Percentiles rank a stretch among this genome's conserved stretches.
These are phyloP conservation scores for Copidosoma floridanum DNA, from an alignment of 1,140 invertebrate genomes.

Conservation along the genomic window DNA sequence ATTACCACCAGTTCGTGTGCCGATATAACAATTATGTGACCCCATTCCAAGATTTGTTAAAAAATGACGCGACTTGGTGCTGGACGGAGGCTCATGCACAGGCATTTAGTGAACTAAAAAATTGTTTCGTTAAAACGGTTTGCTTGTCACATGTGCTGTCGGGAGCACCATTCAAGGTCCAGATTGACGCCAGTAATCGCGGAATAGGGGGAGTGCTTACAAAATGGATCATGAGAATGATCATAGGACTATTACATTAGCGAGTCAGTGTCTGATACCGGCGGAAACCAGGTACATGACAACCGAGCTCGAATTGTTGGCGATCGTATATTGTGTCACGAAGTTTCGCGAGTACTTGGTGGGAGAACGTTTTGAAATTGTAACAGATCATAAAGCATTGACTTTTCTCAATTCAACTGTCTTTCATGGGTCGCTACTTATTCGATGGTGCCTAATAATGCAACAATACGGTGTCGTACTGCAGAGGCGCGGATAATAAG, in stretches of 20 bases:
- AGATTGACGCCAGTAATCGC: not conserved
- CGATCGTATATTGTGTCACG: not conserved
- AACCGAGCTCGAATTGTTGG: conserved; percentile 2
- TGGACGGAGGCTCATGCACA: not conserved
- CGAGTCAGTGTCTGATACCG: not conserved
- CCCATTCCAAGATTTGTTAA: conserved; percentile 7
- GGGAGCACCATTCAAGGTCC: not conserved
- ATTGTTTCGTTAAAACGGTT: not conserved
- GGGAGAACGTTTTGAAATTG: not conserved
- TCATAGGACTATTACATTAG: not conserved
- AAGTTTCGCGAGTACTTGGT: not conserved
- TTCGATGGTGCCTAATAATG: too few relatives aligned
- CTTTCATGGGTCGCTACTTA: too few relatives aligned
- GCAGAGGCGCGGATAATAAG: too few relatives aligned
- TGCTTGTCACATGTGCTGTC: not conserved
- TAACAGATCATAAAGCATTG: conserved; percentile 1
- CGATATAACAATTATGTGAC: conserved; percentile 11
- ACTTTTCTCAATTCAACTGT: too few relatives aligned
- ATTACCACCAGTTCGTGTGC: conserved; percentile 12
- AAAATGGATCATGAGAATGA: not conserved
- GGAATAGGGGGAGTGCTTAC: not conserved
- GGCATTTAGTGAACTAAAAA: conserved; percentile 7
- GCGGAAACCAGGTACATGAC: conserved; percentile 1
- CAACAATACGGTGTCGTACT: too few relatives aligned
- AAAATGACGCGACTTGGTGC: not conserved